These are phyloP conservation scores for Vombatus ursinus DNA, from an alignment of 2,113 vertebrate genomes.

Conservation along the genomic window DNA sequence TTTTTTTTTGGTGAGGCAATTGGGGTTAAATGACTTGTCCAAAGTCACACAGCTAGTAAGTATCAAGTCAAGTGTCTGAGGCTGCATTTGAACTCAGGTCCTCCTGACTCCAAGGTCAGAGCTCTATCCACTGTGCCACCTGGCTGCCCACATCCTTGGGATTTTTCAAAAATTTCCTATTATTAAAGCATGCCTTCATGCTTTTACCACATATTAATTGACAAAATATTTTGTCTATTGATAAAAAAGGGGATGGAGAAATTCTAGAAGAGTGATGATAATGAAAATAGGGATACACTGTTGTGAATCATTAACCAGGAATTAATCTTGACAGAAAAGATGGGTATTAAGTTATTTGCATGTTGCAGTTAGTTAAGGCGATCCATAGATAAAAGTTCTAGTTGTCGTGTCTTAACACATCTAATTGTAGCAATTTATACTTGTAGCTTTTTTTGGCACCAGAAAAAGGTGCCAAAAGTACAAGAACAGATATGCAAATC, in stretches of 20 bases:
- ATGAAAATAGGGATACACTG: not conserved
- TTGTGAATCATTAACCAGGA: not conserved
- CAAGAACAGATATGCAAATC: constrained; percentile 12
- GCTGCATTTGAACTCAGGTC: no score
- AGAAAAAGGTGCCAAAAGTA: constrained; percentile 18
- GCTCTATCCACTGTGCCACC: no score
- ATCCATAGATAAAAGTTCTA: not conserved
- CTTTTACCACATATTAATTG: not conserved
- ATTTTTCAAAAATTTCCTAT: not conserved
- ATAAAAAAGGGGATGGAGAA: not conserved
- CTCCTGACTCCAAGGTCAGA: no score
- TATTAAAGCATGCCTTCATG: not conserved
- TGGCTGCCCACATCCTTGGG: no score
- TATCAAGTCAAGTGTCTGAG: no score
- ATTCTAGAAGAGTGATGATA: not conserved
- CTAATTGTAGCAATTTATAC: constrained; percentile 7
- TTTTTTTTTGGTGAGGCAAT: not conserved
- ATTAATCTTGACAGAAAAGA: constrained; percentile 30
- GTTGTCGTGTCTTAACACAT: constrained; percentile 15
- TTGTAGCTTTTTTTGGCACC: constrained; percentile 24
- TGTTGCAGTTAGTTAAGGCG: constrained; percentile 4
- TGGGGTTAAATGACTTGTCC: no score
- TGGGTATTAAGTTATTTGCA: constrained; percentile 13
- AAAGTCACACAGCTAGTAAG: no score
- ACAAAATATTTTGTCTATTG: not conserved